Base-by-base conservation (phyloP, 2,888 invertebrate genomes). In the Notocelia uddmanniana region DNA sequence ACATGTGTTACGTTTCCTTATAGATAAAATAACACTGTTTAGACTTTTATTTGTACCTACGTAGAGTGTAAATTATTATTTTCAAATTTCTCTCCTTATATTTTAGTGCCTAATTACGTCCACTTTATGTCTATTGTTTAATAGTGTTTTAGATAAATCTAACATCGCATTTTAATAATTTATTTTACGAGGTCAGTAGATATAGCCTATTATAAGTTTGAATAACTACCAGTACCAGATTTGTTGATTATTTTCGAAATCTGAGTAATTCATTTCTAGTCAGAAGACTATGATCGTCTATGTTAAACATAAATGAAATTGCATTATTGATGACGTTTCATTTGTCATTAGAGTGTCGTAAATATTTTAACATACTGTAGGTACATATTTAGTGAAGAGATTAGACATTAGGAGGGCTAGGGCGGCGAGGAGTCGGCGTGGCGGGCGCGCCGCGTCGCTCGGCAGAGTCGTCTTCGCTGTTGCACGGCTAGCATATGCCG, bases 141-240 rank as follows among this genome's bases (percentile, higher is more conserved):
- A 87, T 88, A 89, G 84, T 88, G 86, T 85, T 84, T 78, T 83
- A 82, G 82, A 81, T 81, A 83, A 85, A 85, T 87, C 81, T 88
- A 86, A 87, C 86, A 87, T 89, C 88, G 86, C 84, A 88, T 86
- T 88, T 86, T 83, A 88, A 88, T 88, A 91, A 91, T 91, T 91
- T 91, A 91, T 92, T 90, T 89, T 90, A 90, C 86, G 88, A 88
- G 92, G 92, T 92, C 92, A 93, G 91, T 92, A 91, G 88, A 80
- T 83, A 78, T 73, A 75, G 89, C 84, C 81, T 85, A 83, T 81
- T 83, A 80, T 89, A 89, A 85, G 83, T 83, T 85, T 82, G 82
- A 84, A 82, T 83, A 83, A 81, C 82, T 83, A 83, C 82, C 83
- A 78, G 79, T 78, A 83, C 83, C 88, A 88, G 86, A 87, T 87